A percentile compares a stretch with the other conserved stretches of the same genome.
Conservation (phyloP, 2,797 vertebrate species). For the Chloroceryle inda region DNA sequence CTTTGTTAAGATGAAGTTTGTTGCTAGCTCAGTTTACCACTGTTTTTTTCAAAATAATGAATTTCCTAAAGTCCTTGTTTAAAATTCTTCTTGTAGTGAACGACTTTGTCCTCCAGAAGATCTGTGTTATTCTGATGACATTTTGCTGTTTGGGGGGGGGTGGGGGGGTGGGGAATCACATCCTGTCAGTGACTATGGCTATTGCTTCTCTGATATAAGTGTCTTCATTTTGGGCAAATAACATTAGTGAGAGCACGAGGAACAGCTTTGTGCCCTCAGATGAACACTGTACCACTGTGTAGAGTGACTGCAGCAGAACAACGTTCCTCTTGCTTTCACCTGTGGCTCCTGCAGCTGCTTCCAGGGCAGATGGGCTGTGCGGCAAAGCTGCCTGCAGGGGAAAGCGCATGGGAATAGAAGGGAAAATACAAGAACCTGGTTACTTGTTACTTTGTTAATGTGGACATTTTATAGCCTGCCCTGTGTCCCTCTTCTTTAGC, state of each 20-base stretch:
- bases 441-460: background rate
- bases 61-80: background rate
- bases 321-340: background rate
- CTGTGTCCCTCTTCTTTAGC: background rate
- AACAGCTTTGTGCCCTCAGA: background rate
- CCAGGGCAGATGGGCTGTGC: background rate
- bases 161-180: no score
- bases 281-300: rapidly evolving
- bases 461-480: background rate
- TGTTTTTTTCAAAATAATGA: background rate
- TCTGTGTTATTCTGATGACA: background rate
- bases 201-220: background rate
- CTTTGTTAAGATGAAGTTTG: background rate
- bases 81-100: background rate
- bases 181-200: background rate
- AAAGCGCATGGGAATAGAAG: background rate
- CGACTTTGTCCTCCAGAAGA: background rate
- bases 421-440: background rate
- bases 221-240: background rate
- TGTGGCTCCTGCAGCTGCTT: background rate
- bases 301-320: background rate
- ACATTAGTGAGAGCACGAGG: rapidly evolving
- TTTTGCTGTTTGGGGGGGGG: background rate
- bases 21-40: background rate
- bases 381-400: background rate